Evolutionary conservation across 2,888 invertebrate genomes (phyloP).

Genomic region (Harpalus rufipes): DNA sequence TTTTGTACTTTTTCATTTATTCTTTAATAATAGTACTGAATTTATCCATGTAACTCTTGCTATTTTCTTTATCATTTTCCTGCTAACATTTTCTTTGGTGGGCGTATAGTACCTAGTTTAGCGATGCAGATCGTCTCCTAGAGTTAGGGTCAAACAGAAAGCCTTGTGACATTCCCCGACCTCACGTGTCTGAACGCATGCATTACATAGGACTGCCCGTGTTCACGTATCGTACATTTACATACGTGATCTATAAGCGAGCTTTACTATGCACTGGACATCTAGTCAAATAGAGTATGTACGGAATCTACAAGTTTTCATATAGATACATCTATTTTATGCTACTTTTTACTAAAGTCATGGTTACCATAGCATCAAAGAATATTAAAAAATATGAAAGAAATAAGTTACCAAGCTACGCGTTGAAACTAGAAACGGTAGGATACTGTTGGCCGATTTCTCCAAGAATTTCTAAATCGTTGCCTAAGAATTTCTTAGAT

Average conservation of each 20-base stretch:
- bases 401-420: no score
- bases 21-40: no score
- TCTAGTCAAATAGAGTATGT: background rate
- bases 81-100: background rate
- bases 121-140: background rate
- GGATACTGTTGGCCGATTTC: no score
- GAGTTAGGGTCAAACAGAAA: background rate
- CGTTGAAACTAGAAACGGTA: no score
- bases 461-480: no score
- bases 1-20: no score
- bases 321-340: background rate
- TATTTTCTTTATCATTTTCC: no score
- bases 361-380: no score
- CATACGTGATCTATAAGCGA: slow-evolving; percentile 41
- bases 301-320: background rate
- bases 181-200: background rate
- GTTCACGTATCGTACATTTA: slow-evolving; percentile 28
- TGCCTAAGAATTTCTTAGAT: no score
- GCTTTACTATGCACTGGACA: slow-evolving; percentile 8
- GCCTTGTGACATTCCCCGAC: background rate
- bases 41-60: no score
- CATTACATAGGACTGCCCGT: background rate
- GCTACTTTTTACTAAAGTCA: no score
- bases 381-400: no score
- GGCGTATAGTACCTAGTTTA: background rate